These are phyloP conservation scores for Pelochelys cantorii DNA, from an alignment of 2,797 vertebrate genomes.

Conservation along the genomic window DNA sequence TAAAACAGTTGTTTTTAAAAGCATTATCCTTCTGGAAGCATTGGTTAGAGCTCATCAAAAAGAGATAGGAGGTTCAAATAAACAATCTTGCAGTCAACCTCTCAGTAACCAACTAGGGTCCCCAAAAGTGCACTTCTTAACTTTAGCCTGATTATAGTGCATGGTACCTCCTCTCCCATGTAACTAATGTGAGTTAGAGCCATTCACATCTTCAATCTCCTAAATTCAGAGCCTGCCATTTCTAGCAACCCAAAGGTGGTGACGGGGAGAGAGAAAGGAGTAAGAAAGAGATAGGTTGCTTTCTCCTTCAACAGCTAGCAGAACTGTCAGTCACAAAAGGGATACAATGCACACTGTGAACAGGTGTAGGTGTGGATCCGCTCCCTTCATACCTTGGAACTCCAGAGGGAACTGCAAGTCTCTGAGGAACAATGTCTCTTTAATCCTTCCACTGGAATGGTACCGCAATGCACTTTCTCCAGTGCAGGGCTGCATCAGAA, in stretches of 20 bases:
- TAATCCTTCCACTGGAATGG: slow-evolving; percentile 16
- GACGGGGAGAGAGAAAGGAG: fast-evolving
- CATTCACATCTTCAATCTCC: background rate
- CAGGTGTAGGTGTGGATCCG: background rate
- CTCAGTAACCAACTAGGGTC: background rate
- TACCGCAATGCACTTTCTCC: slow-evolving; percentile 20
- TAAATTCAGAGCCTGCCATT: background rate
- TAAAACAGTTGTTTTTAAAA: slow-evolving; percentile 64
- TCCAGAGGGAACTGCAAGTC: background rate
- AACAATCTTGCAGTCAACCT: slow-evolving; percentile 33
- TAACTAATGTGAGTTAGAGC: background rate
- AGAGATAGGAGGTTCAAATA: slow-evolving; percentile 46
- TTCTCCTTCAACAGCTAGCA: background rate
- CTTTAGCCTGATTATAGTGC: background rate
- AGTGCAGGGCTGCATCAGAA: slow-evolving; percentile 32
- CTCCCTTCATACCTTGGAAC: background rate
- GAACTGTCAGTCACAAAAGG: background rate
- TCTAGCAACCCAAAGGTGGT: background rate
- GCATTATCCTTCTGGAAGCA: slow-evolving; percentile 18
- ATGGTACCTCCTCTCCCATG: background rate
- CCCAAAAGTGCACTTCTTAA: background rate
- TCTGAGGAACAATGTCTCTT: background rate
- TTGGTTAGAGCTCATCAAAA: slow-evolving; percentile 39
- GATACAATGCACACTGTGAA: background rate
- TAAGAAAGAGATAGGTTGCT: background rate